phyloP scores from a whole-genome alignment of 2,797 vertebrate genomes.

The Enteromius mattozi region DNA sequence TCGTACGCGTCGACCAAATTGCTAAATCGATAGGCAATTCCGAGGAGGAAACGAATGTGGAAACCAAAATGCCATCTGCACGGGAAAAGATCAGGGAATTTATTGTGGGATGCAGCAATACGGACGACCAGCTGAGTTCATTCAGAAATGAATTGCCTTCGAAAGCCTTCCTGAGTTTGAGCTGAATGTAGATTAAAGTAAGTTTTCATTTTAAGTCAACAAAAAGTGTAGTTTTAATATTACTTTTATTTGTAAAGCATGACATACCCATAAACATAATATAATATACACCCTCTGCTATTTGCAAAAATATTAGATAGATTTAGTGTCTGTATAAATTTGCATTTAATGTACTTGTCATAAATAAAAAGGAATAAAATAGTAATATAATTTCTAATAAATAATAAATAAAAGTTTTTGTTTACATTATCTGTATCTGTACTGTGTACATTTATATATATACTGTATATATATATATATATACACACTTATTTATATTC shows the following conservation, averaged over 20 bases:
- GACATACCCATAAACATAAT: background rate
- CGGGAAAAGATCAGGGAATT: background rate
- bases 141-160: background rate
- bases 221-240: background rate
- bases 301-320: conserved; percentile 9
- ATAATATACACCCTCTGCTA: background rate
- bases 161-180: background rate
- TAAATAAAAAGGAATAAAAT: background rate
- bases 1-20: background rate
- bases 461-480: too few species aligned
- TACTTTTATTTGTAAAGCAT: background rate
- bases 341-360: background rate
- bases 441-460: too few species aligned
- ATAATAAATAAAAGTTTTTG: background rate
- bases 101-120: background rate
- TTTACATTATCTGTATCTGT: too few species aligned
- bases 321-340: background rate
- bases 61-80: background rate
- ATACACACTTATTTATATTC: too few species aligned
- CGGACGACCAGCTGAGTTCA: background rate
- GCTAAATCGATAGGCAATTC: conserved; percentile 42
- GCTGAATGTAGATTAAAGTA: background rate
- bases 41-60: background rate
- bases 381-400: too few species aligned
- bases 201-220: background rate